Conservation (phyloP, 2,797 vertebrate genomes). For the Podargus strigoides region DNA sequence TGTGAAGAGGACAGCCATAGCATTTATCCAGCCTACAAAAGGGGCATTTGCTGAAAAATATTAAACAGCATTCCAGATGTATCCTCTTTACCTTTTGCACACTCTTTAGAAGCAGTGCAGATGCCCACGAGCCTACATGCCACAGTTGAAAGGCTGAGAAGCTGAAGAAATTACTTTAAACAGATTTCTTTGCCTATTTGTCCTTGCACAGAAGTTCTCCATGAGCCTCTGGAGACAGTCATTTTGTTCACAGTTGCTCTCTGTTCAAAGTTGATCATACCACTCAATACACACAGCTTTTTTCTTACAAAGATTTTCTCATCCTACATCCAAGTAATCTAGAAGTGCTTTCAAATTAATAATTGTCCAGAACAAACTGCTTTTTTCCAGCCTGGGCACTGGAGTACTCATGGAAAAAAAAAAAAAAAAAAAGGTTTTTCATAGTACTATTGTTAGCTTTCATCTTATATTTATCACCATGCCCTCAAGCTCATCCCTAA, state of each 20-base stretch:
- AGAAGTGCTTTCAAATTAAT: background rate
- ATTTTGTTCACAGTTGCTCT: background rate
- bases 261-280: background rate
- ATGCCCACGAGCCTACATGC: background rate
- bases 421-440: conserved; percentile 3
- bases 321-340: background rate
- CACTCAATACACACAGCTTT: background rate
- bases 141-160: background rate
- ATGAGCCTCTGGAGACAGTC: background rate
- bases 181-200: background rate
- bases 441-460: conserved; percentile 13
- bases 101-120: background rate
- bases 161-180: background rate
- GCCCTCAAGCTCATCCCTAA: conserved; percentile 50
- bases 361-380: background rate
- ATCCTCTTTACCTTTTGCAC: background rate
- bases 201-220: background rate
- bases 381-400: background rate
- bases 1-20: background rate
- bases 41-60: background rate
- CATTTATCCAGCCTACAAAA: background rate
- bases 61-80: background rate
- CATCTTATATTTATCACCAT: conserved; percentile 33
- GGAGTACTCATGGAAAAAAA: background rate
- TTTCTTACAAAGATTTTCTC: background rate